phyloP scores from a whole-genome alignment of 2,888 invertebrate species.

The Prionchulus punctatus region DNA sequence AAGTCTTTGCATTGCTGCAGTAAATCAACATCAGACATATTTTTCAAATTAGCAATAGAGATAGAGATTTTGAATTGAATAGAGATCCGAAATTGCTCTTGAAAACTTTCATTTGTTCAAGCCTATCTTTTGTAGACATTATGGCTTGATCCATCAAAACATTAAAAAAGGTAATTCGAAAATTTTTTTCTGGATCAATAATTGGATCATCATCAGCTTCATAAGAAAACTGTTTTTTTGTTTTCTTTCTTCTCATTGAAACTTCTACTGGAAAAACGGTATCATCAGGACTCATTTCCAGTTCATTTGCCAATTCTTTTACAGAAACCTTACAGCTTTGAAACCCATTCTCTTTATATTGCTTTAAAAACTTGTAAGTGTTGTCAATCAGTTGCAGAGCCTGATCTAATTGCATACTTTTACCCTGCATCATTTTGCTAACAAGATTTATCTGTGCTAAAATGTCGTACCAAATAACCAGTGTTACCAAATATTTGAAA shows the following conservation, averaged over 20 bases:
- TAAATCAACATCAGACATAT: not conserved
- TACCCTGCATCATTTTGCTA: constrained; percentile 1
- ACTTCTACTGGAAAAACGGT: not conserved
- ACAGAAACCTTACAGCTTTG: not conserved
- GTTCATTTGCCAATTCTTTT: constrained; percentile 1
- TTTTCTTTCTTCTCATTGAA: not conserved
- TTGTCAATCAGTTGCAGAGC: not conserved
- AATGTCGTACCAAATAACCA: not conserved
- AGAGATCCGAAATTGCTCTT: not conserved
- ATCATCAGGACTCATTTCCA: not conserved
- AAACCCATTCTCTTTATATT: not conserved
- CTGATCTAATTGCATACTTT: not conserved
- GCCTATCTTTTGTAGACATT: not conserved
- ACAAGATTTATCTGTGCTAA: not conserved
- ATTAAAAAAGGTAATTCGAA: not conserved
- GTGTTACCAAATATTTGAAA: not conserved
- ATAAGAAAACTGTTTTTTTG: constrained; percentile 1
- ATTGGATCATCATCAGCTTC: not conserved
- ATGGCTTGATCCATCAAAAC: not conserved
- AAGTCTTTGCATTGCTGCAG: not conserved
- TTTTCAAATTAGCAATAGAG: not conserved
- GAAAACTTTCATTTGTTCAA: not conserved
- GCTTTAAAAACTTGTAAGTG: not conserved
- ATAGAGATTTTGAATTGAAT: too few relatives aligned
- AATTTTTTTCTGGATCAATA: not conserved